A percentile compares a stretch with the other conserved stretches of the same genome.
Evolutionary conservation across 92 coral and sea anemone genomes (phyloP).

Genomic region (Hydrozoanthus gracilis): DNA sequence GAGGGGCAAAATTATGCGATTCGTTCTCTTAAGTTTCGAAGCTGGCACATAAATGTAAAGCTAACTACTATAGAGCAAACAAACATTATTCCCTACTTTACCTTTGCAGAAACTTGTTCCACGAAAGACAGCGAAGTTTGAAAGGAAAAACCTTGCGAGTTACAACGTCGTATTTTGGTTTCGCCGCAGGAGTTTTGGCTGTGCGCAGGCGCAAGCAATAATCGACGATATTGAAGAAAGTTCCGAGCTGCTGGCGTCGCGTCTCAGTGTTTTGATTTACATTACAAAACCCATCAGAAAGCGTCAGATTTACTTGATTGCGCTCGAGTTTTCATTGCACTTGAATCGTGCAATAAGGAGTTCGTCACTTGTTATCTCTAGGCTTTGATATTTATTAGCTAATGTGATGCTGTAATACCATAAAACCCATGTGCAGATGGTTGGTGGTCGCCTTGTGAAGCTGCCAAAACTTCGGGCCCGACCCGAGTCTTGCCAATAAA

Average conservation of each 20-base stretch:
- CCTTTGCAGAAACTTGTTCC: constrained; percentile 61
- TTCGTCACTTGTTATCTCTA: background rate
- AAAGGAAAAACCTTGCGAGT: constrained; percentile 62
- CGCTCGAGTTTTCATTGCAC: constrained; percentile 34
- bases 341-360: constrained; percentile 2
- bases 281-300: constrained; percentile 79
- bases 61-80: constrained; percentile 2
- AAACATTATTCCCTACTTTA: constrained; percentile 4
- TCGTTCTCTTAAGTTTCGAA: constrained; percentile 26
- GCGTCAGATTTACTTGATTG: constrained; percentile 64
- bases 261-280: constrained; percentile 82
- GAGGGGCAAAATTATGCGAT: constrained; percentile 31
- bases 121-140: constrained; percentile 68
- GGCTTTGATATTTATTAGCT: background rate
- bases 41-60: constrained; percentile 24
- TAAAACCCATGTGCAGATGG: background rate
- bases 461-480: constrained; percentile 41
- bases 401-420: background rate
- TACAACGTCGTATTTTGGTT: constrained; percentile 92
- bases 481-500: constrained; percentile 23
- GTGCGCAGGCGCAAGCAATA: constrained; percentile 98
- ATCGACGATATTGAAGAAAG: constrained; percentile 98
- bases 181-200: constrained; percentile 80
- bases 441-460: background rate
- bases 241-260: constrained; percentile 79